Conservation (phyloP, 92 coral and sea anemone species). For the Blastomussa wellsi region DNA sequence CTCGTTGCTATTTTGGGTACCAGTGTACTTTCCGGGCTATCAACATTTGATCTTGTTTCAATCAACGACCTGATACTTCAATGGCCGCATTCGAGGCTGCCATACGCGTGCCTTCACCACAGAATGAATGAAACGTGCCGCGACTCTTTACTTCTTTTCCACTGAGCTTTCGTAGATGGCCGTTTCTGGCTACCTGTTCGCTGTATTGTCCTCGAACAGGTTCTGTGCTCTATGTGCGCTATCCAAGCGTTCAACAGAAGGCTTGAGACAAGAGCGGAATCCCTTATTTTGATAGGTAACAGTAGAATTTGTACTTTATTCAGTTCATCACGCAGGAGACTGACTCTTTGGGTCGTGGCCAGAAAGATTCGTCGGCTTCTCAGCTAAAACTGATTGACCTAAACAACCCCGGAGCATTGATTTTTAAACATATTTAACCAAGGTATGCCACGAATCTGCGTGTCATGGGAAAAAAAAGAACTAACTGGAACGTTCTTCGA, state of each 20-base stretch:
- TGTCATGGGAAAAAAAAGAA: background rate
- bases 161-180: background rate
- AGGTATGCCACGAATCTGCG: constrained; percentile 20
- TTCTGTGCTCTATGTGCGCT: background rate
- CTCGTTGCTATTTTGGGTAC: constrained; percentile 25
- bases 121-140: constrained; percentile 11
- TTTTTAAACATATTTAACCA: background rate
- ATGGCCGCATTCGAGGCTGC: background rate
- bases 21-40: constrained; percentile 28
- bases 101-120: constrained; percentile 2
- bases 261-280: background rate
- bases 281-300: constrained; percentile 6
- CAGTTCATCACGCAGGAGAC: constrained; percentile 3
- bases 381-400: background rate
- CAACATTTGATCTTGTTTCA: constrained; percentile 50
- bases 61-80: constrained; percentile 25
- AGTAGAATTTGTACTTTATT: background rate
- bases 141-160: background rate
- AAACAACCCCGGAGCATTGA: background rate
- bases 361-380: background rate
- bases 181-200: background rate
- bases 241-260: background rate
- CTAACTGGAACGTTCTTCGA: constrained; percentile 17
- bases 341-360: background rate
- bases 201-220: background rate